Evolutionary conservation across 2,113 vertebrate species (phyloP), one percentile per base, ranked within the genome.

Genomic region (Tupaia tana): DNA sequence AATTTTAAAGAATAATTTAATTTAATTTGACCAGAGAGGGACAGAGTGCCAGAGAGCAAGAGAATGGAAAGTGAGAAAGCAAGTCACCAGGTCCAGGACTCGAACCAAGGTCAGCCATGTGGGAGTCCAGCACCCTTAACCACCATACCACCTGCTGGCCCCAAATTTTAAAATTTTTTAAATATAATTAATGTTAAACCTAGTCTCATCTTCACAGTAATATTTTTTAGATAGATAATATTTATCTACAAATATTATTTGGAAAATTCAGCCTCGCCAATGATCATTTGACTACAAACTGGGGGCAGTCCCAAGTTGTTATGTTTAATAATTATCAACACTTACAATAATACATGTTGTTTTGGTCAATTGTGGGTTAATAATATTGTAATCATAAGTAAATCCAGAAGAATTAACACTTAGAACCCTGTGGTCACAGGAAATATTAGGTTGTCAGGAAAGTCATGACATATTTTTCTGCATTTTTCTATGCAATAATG

Each of bases 391-490:
- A 74, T 92, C 25, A 86, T 71, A 77, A 92, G 16, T 92, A 83
- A 92, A 83, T 84, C 69, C 29, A 91, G 31, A 83, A 83, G 66
- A 94, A 97, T 80, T 75, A 88, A 85, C 27, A 94, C 20, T 86
- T 61, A 29, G 58, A 91, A 15, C n/a, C 29, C 61, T 54, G 25
- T 79, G 43, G 64, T 73, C 66, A 90, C 54, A 92, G 64, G 56
- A 94, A 84, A 79, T 93, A 43, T 43, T 43, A 43, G 43, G 43
- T 43, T 43, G 43, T 43, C 43, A 43, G 43, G 43, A 43, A 43
- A 43, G n/a, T 43, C 43, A 43, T 43, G 43, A 43, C 43, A 43
- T 43, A 43, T 43, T 43, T 43, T 43, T 43, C 43, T 43, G 4
- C 43, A 43, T 43, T 43, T 43, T 43, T 43, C 43, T 43, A 43